These are phyloP conservation scores for Chelon auratus DNA, from an alignment of 2,797 vertebrate species.

Conservation along the genomic window DNA sequence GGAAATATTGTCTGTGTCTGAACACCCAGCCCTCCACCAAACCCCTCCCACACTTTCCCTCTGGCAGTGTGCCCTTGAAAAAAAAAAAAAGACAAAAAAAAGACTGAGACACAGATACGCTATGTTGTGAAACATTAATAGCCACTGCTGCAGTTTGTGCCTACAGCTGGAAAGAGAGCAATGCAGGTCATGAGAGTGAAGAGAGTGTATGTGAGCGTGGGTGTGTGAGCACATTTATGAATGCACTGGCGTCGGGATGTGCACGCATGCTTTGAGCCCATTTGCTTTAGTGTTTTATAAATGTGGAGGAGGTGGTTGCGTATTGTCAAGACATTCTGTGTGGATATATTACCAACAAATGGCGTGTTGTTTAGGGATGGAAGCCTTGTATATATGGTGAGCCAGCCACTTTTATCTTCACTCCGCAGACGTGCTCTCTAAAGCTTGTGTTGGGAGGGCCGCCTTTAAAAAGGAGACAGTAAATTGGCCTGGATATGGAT, in stretches of 20 bases:
- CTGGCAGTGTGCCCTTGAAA: slow-evolving; percentile 76
- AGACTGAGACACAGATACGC: slow-evolving; percentile 72
- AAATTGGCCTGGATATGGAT: slow-evolving; percentile 82
- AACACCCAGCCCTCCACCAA: slow-evolving; percentile 71
- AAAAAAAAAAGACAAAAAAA: slow-evolving; percentile 39
- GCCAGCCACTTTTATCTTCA: slow-evolving; percentile 86
- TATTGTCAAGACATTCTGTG: slow-evolving; percentile 62
- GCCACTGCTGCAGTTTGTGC: slow-evolving; percentile 84
- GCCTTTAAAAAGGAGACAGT: slow-evolving; percentile 72
- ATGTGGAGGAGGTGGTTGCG: slow-evolving; percentile 68
- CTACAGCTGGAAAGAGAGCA: slow-evolving; percentile 74
- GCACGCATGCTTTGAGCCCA: slow-evolving; percentile 59
- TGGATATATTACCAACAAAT: slow-evolving; percentile 70
- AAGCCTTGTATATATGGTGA: slow-evolving; percentile 57
- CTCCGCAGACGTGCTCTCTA: slow-evolving; percentile 83
- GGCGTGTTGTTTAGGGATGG: slow-evolving; percentile 66
- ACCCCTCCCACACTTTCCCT: slow-evolving; percentile 68
- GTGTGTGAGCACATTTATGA: slow-evolving; percentile 36
- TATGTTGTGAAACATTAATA: slow-evolving; percentile 92
- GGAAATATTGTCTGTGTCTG: slow-evolving; percentile 80
- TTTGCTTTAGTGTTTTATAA: slow-evolving; percentile 71
- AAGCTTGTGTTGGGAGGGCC: slow-evolving; percentile 66
- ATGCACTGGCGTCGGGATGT: slow-evolving; percentile 49
- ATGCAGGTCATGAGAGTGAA: slow-evolving; percentile 64
- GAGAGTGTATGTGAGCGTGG: slow-evolving; percentile 25